These are phyloP conservation scores for Leucophora obtusa DNA, from an alignment of 2,888 invertebrate genomes.

Conservation along the genomic window DNA sequence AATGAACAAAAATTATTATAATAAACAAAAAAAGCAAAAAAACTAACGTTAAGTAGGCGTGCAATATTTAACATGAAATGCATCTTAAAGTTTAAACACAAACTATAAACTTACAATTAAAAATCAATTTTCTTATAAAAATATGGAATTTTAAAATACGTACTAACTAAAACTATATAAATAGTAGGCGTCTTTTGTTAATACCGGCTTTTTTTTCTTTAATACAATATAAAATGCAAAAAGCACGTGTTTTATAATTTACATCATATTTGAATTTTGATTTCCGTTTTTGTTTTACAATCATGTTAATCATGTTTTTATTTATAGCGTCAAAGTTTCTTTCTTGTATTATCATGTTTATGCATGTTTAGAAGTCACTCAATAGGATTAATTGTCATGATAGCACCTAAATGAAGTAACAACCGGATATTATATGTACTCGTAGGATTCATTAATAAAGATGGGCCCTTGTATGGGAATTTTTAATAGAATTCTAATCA, in stretches of 20 bases:
- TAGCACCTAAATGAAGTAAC: background rate
- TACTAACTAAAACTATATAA: background rate
- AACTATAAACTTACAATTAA: background rate
- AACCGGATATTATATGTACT: conserved; percentile 1
- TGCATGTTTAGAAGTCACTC: background rate
- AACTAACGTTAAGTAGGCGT: background rate
- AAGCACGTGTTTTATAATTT: conserved; percentile 21
- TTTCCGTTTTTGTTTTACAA: conserved; percentile 18
- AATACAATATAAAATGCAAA: conserved; percentile 3
- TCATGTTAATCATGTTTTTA: background rate
- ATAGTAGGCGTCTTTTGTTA: background rate
- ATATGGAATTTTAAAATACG: background rate
- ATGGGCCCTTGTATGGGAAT: background rate
- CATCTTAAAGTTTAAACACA: background rate
- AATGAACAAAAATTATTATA: background rate
- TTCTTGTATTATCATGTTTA: background rate
- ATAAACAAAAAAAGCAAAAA: background rate
- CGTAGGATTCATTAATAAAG: background rate
- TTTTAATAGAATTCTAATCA: conserved; percentile 1
- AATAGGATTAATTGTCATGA: background rate
- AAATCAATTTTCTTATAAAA: background rate
- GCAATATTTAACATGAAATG: background rate
- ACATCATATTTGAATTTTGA: conserved; percentile 12
- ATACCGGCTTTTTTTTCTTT: background rate
- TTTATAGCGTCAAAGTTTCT: background rate